Evolutionary conservation across 1,140 invertebrate genomes (phyloP).

Genomic region (Melitaea cinxia): DNA sequence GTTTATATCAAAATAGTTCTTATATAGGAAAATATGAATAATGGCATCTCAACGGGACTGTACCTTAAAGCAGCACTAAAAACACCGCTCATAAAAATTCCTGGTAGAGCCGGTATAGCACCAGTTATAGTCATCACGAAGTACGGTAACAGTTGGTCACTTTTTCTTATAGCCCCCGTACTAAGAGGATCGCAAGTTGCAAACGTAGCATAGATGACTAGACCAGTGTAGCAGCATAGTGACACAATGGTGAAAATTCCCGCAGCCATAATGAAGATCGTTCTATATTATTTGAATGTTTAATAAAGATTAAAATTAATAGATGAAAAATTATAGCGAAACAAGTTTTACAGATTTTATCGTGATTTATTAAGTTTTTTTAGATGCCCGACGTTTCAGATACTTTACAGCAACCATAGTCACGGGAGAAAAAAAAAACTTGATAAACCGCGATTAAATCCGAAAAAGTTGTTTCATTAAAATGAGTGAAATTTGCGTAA

Average conservation of each 20-base stretch:
- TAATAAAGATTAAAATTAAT: neutral
- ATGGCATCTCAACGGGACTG: neutral
- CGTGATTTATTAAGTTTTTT: too few species aligned
- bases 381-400: too few species aligned
- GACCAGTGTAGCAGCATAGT: constrained; percentile 87
- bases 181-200: constrained; percentile 88
- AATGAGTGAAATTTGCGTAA: too few species aligned
- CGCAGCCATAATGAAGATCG: constrained; percentile 76
- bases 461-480: too few species aligned
- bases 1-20: too few species aligned
- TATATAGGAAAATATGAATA: too few species aligned
- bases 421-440: too few species aligned
- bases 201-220: constrained; percentile 91
- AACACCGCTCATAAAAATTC: constrained; percentile 89
- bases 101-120: constrained; percentile 86
- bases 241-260: constrained; percentile 84
- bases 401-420: too few species aligned
- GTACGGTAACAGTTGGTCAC: constrained; percentile 86
- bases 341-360: too few species aligned
- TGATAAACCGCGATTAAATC: too few species aligned
- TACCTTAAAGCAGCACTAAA: constrained; percentile 89
- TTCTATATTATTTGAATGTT: constrained; percentile 50
- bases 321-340: too few species aligned
- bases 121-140: constrained; percentile 89
- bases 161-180: constrained; percentile 84